A percentile compares a stretch with the other conserved stretches of the same genome.
phyloP scores from a whole-genome alignment of 2,113 vertebrate genomes.

The Dicaeum eximium region DNA sequence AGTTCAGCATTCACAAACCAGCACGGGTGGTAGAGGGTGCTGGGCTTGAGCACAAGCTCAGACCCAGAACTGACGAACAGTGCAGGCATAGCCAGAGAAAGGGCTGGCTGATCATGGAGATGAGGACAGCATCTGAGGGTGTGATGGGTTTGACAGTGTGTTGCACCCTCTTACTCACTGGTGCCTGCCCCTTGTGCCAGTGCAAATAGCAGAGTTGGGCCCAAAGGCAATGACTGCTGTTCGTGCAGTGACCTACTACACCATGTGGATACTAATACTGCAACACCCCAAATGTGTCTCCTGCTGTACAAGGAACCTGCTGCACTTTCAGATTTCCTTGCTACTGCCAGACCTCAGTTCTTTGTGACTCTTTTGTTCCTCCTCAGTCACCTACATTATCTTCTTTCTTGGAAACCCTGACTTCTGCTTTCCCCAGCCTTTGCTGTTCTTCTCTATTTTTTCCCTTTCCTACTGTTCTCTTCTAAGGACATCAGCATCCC shows the following conservation, averaged over 20 bases:
- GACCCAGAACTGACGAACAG: neutral
- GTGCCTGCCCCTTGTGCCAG: neutral
- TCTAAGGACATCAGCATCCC: neutral
- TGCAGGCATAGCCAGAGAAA: neutral
- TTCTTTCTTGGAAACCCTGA: neutral
- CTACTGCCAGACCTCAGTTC: neutral
- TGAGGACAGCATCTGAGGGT: neutral
- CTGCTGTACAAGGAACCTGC: neutral
- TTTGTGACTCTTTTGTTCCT: neutral
- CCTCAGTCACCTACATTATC: neutral
- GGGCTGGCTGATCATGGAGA: neutral
- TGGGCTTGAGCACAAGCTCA: neutral
- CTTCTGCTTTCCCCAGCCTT: neutral
- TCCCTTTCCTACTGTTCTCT: neutral
- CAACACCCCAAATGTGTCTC: neutral
- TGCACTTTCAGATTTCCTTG: neutral
- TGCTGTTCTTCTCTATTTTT: neutral
- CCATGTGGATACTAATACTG: neutral
- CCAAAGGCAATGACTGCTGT: neutral
- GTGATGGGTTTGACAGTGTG: neutral
- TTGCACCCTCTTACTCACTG: neutral
- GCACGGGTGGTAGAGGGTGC: neutral
- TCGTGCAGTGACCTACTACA: neutral
- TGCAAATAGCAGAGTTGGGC: neutral
- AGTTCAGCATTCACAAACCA: neutral